These are phyloP conservation scores for Lamellibrachia columna DNA, from an alignment of 2,888 invertebrate species.

Conservation along the genomic window DNA sequence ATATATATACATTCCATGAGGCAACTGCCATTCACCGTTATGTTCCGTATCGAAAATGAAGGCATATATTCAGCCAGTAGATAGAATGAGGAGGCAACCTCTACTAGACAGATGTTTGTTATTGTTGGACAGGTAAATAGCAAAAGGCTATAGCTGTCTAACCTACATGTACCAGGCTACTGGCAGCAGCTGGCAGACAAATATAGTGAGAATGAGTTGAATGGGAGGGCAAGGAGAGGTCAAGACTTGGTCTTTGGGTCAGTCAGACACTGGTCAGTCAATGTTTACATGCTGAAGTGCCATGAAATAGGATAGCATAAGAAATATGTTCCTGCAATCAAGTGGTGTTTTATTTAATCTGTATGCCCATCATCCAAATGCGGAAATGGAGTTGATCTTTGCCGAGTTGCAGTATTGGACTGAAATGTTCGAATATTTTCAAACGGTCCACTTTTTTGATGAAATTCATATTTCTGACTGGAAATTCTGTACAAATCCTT, in stretches of 20 bases:
- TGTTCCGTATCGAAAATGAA: neutral
- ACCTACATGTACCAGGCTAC: neutral
- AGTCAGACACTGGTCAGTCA: neutral
- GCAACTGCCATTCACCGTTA: neutral
- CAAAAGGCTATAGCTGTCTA: constrained; percentile 6
- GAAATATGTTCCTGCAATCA: too few species aligned
- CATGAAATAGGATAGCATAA: neutral
- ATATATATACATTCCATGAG: neutral
- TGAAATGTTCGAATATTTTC: too few species aligned
- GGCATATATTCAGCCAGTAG: neutral
- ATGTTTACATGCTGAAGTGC: neutral
- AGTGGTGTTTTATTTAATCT: too few species aligned
- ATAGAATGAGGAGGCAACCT: neutral
- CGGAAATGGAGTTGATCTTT: too few species aligned
- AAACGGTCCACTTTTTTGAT: too few species aligned
- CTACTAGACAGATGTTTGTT: neutral
- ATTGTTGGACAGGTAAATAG: neutral
- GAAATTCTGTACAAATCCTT: too few species aligned
- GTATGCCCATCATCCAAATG: too few species aligned
- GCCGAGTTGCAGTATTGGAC: too few species aligned
- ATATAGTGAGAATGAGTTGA: neutral
- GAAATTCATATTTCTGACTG: too few species aligned
- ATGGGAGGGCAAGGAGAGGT: neutral
- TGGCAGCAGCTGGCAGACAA: neutral
- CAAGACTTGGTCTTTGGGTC: neutral